Percentiles rank a stretch among this genome's conserved stretches.
These are phyloP conservation scores for Agapostemon virescens DNA, from an alignment of 2,888 invertebrate genomes.

Conservation along the genomic window DNA sequence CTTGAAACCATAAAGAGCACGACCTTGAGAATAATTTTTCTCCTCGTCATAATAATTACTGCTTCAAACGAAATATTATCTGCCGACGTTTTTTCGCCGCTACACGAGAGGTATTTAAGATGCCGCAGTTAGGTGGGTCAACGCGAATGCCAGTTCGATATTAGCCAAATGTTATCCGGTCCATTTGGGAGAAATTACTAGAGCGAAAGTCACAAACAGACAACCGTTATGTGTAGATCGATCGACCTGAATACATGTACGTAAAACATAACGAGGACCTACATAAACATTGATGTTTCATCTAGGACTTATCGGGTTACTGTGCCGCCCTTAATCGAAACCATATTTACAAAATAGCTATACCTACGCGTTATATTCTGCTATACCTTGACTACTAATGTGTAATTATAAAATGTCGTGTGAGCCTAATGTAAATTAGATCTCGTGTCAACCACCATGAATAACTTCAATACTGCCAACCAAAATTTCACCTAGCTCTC, in stretches of 20 bases:
- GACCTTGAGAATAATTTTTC: background rate
- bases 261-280: conserved; percentile 7
- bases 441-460: too few species aligned
- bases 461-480: too few species aligned
- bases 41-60: background rate
- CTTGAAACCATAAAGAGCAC: background rate
- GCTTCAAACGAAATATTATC: background rate
- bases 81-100: background rate
- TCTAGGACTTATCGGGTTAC: background rate
- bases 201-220: conserved; percentile 15
- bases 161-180: conserved; percentile 1
- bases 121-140: background rate
- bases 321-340: background rate
- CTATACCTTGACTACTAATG: too few species aligned
- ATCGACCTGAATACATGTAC: conserved; percentile 5
- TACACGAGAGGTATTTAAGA: background rate
- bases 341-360: too few species aligned
- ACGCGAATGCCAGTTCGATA: background rate
- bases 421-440: too few species aligned
- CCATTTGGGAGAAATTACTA: conserved; percentile 11
- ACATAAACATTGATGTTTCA: conserved; percentile 4
- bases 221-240: background rate
- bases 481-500: too few species aligned
- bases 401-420: too few species aligned
- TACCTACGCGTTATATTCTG: too few species aligned